phyloP scores from a whole-genome alignment of 2,113 vertebrate species.

The Pygoscelis adeliae region DNA sequence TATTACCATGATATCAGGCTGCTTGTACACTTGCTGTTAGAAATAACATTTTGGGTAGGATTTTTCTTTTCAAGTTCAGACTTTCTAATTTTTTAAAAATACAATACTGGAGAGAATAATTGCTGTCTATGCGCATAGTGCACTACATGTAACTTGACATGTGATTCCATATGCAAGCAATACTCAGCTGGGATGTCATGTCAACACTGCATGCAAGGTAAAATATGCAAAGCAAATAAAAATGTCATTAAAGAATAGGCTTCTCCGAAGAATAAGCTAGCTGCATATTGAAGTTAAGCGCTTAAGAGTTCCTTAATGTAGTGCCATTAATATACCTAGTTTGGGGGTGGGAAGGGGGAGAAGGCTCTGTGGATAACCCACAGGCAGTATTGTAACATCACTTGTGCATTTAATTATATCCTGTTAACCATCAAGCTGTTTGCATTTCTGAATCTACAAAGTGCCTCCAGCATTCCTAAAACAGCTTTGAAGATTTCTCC shows the following conservation, averaged over 20 bases:
- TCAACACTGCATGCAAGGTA: neutral
- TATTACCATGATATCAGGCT: neutral
- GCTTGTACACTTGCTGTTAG: neutral
- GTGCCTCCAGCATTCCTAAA: conserved; percentile 5
- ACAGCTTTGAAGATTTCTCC: conserved; percentile 9
- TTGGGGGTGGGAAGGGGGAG: neutral
- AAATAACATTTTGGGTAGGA: neutral
- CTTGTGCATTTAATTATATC: conserved; percentile 7
- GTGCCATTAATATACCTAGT: neutral
- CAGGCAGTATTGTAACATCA: neutral
- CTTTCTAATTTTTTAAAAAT: neutral
- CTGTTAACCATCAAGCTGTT: conserved; percentile 1
- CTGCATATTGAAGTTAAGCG: neutral
- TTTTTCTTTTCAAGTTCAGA: neutral
- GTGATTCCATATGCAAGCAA: neutral
- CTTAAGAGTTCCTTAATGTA: neutral
- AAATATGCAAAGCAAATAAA: neutral
- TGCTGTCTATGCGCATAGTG: neutral
- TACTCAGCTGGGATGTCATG: neutral
- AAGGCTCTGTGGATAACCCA: neutral
- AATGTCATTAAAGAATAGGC: neutral
- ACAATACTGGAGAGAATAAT: neutral
- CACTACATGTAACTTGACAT: neutral
- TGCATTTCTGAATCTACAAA: neutral
- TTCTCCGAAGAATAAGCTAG: neutral